A percentile compares a stretch with the other conserved stretches of the same genome.
Conservation (phyloP, 37 sponge, comb jelly and placozoan genomes). For the Mnemiopsis leidyi region DNA sequence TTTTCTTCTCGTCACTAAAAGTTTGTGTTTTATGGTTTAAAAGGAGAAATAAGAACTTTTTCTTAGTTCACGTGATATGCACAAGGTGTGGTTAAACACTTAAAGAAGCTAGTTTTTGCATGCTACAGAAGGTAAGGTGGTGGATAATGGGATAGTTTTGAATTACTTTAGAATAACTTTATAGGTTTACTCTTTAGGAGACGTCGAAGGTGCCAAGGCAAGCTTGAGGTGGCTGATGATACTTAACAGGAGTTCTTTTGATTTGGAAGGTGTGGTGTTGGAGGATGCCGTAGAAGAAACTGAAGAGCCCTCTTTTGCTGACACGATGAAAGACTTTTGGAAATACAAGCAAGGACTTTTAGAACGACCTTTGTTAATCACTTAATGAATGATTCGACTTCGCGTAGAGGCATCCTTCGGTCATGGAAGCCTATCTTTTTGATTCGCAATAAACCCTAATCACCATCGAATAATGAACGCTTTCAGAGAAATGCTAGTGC, state of each 20-base stretch:
- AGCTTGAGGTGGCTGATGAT: conserved; percentile 2
- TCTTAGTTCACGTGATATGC: no score
- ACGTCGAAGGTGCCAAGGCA: neutral
- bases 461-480: neutral
- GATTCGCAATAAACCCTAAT: neutral
- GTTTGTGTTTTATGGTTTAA: no score
- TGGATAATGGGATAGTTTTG: no score
- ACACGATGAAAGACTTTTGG: conserved; percentile 21
- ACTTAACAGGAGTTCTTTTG: neutral
- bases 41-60: no score
- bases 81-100: no score
- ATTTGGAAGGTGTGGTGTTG: neutral
- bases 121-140: no score
- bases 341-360: neutral
- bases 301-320: neutral
- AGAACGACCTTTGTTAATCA: no score
- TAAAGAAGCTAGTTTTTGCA: no score
- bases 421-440: no score
- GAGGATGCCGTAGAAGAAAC: neutral
- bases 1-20: conserved; percentile 1
- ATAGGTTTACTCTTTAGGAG: neutral
- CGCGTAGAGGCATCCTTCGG: no score
- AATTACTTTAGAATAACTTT: no score
- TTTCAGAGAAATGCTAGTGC: neutral
- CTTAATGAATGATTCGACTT: no score